Evolutionary conservation across 2,113 vertebrate species (phyloP), one percentile per base, ranked within the genome.

Genomic region (Meleagris gallopavo): DNA sequence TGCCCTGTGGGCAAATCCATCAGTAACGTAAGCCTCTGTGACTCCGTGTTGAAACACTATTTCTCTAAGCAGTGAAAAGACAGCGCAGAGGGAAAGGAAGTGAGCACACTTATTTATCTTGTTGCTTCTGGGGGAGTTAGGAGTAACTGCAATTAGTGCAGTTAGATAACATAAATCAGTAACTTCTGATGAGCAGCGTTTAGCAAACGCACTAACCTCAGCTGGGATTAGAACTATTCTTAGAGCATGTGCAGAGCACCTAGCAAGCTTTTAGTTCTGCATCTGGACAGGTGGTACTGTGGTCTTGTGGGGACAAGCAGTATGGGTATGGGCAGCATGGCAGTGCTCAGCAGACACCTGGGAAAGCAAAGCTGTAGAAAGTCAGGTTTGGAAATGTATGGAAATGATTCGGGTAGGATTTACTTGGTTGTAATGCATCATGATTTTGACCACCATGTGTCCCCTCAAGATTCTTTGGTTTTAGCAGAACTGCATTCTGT

Each of bases 191-290:
- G 16, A 4, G 3, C 5, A 0, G 2, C 13, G 34, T 9, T 18
- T 21, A 17, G 66, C 75, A 64, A 36, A 64, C 5, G 9, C 43
- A 4, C 36, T 29, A 41, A 36, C 73, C 65, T 54, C 4, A 50
- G n/a, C 0, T 2, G 19, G 62, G 24, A 2, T 4, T 18, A 24
- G 36, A 32, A 1, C 46, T 6, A 0, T 32, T 34, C 12, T 2
- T 30, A 2, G 14, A 72, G 73, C 45, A 11, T 15, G 10, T 54
- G 78, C 62, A 62, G 10, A 92, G 83, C 83, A 85, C 45, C 61
- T 89, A 16, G 86, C 54, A 75, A 70, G 19, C 13, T 29, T 46
- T 19, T n/a, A 45, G 11, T 27, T 69, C 58, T 1, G 1, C 64
- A 60, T 74, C 36, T 30, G 77, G 46, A 45, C 50, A 27, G 48